Conservation (phyloP, 2,888 invertebrate genomes). For the Nipponacmea schrenckii region DNA sequence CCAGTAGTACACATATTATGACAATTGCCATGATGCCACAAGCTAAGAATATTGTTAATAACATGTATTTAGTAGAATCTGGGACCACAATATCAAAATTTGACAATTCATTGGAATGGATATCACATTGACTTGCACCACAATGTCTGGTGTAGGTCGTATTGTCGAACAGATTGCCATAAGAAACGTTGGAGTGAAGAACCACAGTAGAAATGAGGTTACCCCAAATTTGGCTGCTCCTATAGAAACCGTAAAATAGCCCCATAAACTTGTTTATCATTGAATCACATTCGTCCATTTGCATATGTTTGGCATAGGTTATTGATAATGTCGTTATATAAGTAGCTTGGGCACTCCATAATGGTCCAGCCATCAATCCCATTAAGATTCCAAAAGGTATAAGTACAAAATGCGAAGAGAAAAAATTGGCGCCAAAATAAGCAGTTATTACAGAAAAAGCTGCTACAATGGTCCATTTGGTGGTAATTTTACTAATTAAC, state of each 20-base stretch:
- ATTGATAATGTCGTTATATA: conserved; percentile 61
- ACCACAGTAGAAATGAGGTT: conserved; percentile 60
- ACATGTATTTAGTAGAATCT: conserved; percentile 47
- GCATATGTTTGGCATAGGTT: conserved; percentile 57
- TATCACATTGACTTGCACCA: conserved; percentile 44
- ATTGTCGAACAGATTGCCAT: neutral
- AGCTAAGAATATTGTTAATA: conserved; percentile 57
- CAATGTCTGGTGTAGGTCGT: conserved; percentile 28
- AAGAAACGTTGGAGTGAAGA: conserved; percentile 37
- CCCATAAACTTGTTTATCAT: conserved; percentile 62
- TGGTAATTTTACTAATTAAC: conserved; percentile 56
- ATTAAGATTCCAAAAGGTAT: conserved; percentile 59
- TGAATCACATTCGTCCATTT: conserved; percentile 48
- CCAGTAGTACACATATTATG: conserved; percentile 52
- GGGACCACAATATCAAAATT: conserved; percentile 39
- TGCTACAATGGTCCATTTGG: conserved; percentile 63
- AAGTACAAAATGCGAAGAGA: conserved; percentile 55
- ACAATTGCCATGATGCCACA: conserved; percentile 59
- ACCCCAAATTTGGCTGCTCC: conserved; percentile 64
- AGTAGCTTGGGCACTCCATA: conserved; percentile 64
- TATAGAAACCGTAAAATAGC: conserved; percentile 60
- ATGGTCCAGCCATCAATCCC: conserved; percentile 59
- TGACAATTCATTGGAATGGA: conserved; percentile 24
- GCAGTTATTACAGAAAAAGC: conserved; percentile 55
- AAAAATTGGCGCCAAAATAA: conserved; percentile 62